These are phyloP conservation scores for Heteromormyrus szaboi DNA, from an alignment of 2,797 vertebrate genomes.

Conservation along the genomic window DNA sequence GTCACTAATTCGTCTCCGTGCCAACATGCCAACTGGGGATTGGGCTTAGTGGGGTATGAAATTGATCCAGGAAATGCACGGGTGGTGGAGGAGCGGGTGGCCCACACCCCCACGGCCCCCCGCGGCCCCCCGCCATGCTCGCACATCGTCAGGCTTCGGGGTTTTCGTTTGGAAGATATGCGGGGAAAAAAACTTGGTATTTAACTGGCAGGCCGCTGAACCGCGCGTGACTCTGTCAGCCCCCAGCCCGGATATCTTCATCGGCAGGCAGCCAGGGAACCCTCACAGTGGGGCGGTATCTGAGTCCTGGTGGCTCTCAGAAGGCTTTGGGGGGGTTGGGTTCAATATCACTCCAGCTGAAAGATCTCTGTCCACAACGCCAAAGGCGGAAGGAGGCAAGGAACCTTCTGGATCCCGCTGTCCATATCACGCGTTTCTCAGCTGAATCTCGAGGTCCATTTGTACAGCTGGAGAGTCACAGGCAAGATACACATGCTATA, in stretches of 20 bases:
- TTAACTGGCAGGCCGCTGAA: background rate
- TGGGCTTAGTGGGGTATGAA: background rate
- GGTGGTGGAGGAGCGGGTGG: background rate
- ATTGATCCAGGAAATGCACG: background rate
- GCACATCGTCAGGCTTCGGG: background rate
- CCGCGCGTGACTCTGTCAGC: background rate
- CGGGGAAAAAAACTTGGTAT: background rate
- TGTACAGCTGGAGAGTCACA: background rate
- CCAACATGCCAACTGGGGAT: background rate
- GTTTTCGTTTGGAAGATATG: background rate
- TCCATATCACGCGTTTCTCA: background rate
- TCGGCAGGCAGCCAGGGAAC: too few relatives aligned
- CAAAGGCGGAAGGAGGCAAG: background rate
- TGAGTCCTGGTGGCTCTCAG: background rate
- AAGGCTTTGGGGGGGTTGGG: background rate
- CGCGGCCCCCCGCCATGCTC: background rate
- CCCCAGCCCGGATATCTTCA: background rate
- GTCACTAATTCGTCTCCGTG: slow-evolving; percentile 2
- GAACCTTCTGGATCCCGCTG: background rate
- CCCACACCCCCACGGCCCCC: background rate
- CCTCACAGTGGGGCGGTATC: background rate
- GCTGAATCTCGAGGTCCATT: background rate
- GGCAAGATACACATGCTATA: background rate
- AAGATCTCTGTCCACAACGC: background rate
- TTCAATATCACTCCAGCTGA: background rate